phyloP scores from a whole-genome alignment of 2,888 invertebrate species.

The Ariolimax columbianus region DNA sequence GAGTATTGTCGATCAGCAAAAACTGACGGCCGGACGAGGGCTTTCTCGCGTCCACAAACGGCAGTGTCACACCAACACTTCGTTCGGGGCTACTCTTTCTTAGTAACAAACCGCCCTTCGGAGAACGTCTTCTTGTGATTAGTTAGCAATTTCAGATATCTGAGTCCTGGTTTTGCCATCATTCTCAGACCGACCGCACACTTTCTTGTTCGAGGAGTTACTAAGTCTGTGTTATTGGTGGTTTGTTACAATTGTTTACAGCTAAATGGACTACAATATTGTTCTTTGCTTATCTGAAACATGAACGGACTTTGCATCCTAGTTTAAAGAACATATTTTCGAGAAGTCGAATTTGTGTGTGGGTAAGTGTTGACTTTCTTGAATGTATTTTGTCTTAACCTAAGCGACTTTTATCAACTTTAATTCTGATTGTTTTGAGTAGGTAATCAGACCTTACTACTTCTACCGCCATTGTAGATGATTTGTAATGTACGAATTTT shows the following conservation, averaged over 20 bases:
- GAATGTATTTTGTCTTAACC: too few relatives aligned
- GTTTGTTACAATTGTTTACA: not conserved
- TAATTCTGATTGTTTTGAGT: too few relatives aligned
- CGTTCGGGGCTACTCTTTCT: not conserved
- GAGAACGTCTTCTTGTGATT: conserved; percentile 39
- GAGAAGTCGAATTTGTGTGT: too few relatives aligned
- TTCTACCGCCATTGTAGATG: too few relatives aligned
- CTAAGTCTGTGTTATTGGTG: not conserved
- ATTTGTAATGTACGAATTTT: too few relatives aligned
- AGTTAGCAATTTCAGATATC: conserved; percentile 4
- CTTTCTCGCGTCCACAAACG: conserved; percentile 2
- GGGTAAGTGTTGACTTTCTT: too few relatives aligned
- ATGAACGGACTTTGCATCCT: not conserved
- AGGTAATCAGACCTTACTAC: too few relatives aligned
- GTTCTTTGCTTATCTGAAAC: not conserved
- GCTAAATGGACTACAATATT: not conserved
- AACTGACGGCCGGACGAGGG: conserved; percentile 25
- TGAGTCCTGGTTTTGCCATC: not conserved
- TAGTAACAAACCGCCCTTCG: not conserved
- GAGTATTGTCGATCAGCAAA: conserved; percentile 13
- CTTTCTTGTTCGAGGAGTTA: too few relatives aligned
- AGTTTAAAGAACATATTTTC: too few relatives aligned
- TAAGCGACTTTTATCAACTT: too few relatives aligned
- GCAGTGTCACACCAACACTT: conserved; percentile 40
- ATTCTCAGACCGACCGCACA: not conserved